Percentiles rank a stretch among this genome's conserved stretches.
phyloP scores from a whole-genome alignment of 2,888 invertebrate genomes.

The Pteria penguin region DNA sequence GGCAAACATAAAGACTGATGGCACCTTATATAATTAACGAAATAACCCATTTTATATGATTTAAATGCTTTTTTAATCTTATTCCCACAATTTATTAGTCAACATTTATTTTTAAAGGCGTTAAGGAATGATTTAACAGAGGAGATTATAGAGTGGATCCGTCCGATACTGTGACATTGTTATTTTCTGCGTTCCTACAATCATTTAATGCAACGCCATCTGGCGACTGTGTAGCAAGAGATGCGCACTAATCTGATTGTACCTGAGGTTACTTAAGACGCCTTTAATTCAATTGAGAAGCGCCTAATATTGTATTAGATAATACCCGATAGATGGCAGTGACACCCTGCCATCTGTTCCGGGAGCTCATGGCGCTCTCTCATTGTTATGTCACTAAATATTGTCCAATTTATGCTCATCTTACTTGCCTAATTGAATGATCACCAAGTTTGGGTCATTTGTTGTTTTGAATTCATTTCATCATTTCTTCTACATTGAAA shows the following conservation, averaged over 20 bases:
- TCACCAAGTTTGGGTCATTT: not conserved
- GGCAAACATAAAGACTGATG: not conserved
- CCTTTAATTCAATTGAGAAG: constrained; percentile 19
- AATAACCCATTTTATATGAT: not conserved
- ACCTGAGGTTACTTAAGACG: constrained; percentile 24
- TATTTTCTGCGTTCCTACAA: not conserved
- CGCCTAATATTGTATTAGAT: constrained; percentile 21
- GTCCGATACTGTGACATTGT: not conserved
- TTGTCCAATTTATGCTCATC: not conserved
- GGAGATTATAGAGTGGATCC: not conserved
- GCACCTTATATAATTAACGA: not conserved
- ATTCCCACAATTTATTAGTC: not conserved
- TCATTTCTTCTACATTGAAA: too few species aligned
- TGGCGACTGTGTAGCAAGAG: not conserved
- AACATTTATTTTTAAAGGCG: not conserved
- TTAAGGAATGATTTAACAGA: not conserved
- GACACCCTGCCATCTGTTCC: constrained; percentile 4
- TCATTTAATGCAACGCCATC: not conserved
- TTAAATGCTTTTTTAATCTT: not conserved
- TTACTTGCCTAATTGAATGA: not conserved
- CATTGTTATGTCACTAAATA: not conserved
- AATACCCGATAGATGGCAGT: constrained; percentile 23
- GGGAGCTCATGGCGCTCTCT: not conserved
- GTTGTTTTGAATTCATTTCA: not conserved
- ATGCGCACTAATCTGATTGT: constrained; percentile 17